These are phyloP conservation scores for Petrocephalus schoutedeni DNA, from an alignment of 2,797 vertebrate genomes.

Conservation along the genomic window DNA sequence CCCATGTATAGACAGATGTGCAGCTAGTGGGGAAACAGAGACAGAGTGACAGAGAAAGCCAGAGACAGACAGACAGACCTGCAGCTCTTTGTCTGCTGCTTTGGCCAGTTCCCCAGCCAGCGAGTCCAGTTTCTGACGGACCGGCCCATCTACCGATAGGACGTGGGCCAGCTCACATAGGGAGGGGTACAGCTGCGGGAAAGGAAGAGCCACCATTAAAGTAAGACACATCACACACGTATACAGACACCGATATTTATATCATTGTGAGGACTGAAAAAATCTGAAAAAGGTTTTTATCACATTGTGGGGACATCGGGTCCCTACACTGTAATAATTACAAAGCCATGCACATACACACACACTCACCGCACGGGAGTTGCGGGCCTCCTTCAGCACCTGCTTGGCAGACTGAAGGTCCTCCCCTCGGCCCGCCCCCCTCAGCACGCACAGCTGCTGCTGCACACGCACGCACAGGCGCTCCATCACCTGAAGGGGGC, in stretches of 20 bases:
- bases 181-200: conserved; percentile 78
- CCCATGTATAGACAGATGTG: background rate
- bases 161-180: conserved; percentile 84
- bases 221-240: background rate
- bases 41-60: background rate
- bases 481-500: conserved; percentile 76
- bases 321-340: background rate
- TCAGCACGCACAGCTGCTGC: conserved; percentile 78
- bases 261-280: background rate
- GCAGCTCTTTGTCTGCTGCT: conserved; percentile 85
- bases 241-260: background rate
- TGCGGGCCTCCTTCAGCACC: conserved; percentile 83
- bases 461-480: conserved; percentile 79
- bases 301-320: background rate
- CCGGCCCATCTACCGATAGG: conserved; percentile 78
- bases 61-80: conserved; percentile 51
- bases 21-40: background rate
- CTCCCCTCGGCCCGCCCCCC: conserved; percentile 71
- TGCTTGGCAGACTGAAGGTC: conserved; percentile 80
- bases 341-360: conserved; percentile 6
- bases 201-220: background rate
- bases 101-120: conserved; percentile 82
- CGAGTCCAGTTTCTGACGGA: conserved; percentile 77
- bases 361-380: conserved; percentile 76
- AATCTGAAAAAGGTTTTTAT: background rate